These are phyloP conservation scores for Mimumesa dahlbomi DNA, from an alignment of 2,888 invertebrate genomes.

Conservation along the genomic window DNA sequence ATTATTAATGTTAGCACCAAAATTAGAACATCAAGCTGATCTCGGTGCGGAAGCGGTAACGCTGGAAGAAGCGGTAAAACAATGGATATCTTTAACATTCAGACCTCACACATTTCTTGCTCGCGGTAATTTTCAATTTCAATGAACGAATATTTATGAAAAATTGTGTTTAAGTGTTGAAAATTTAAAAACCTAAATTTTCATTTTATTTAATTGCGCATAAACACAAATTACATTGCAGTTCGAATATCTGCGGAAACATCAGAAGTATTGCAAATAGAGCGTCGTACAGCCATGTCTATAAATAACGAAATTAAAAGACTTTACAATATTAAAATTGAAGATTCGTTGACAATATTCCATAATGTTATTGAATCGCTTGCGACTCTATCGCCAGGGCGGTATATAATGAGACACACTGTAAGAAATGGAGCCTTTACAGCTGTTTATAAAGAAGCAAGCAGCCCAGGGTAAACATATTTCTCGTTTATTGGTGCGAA, in stretches of 20 bases:
- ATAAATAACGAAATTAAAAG: conserved; percentile 68
- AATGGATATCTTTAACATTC: conserved; percentile 68
- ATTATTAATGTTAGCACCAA: conserved; percentile 63
- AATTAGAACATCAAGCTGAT: conserved; percentile 67
- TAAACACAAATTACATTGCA: conserved; percentile 25
- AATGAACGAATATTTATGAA: too few relatives aligned
- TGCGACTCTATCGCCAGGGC: conserved; percentile 60
- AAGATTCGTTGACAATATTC: conserved; percentile 61
- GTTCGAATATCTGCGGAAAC: conserved; percentile 62
- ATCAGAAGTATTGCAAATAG: conserved; percentile 66
- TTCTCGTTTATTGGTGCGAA: too few relatives aligned
- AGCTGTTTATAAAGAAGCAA: conserved; percentile 60
- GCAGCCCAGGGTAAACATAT: conserved; percentile 33
- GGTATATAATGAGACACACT: conserved; percentile 66
- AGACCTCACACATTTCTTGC: conserved; percentile 63
- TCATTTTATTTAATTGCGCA: too few relatives aligned
- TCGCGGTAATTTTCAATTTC: conserved; percentile 55
- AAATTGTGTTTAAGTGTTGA: too few relatives aligned
- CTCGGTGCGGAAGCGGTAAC: conserved; percentile 70
- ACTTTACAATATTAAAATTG: conserved; percentile 64
- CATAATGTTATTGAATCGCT: conserved; percentile 67
- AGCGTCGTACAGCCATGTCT: conserved; percentile 62
- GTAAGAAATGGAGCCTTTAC: conserved; percentile 66
- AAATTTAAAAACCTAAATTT: too few relatives aligned
- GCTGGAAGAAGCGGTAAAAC: conserved; percentile 66